Base-by-base conservation (phyloP, 2,113 vertebrate genomes). In the Stigmatopora argus region DNA sequence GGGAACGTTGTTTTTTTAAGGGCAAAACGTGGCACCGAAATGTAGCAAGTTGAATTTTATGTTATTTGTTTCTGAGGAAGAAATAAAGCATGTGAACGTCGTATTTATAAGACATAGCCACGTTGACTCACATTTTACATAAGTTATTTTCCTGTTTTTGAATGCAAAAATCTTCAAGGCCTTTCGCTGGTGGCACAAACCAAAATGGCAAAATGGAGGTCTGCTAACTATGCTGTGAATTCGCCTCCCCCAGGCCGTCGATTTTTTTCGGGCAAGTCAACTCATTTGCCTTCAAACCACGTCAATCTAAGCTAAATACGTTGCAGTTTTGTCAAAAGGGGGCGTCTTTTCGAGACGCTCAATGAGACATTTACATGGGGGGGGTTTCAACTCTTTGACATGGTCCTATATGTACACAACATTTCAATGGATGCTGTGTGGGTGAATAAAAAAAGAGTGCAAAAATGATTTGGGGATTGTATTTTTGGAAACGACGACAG, bases 201-300 rank as follows among this genome's bases (percentile, higher is more conserved):
- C 44, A 56, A 60, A 70, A 77, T 76, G 66, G 78, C 83, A 79
- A 81, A 88, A 85, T 66, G 63, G 62, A 77, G 64, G 62, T 68
- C 63, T 78, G 9, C 38, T 41, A 74, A 81, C 49, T 80, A 72
- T 86, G 79, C 49, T 82, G 73, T 86, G 80, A 84, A 70, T 65
- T 47, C 65, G 35, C 1, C 13, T 21, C 38, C 10, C 10, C 38
- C 21, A n/a, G 38, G 26, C 6, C 5, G 1, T 45, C 61, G 35
- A 45, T 44, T 21, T 58, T 83, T 45, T 58, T 0, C 18, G 12
- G 52, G 52, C 52, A 55, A 55, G 52, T 55, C 21, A 55, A 55
- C 14, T 31, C 77, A 15, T 86, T 86, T 87, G 84, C 87, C 85
- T 90, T 88, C 87, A 85, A 74, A 68, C 72, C n/a, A 34, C 67